These are phyloP conservation scores for Lasioglossum figueresi DNA, from an alignment of 2,888 invertebrate genomes.

Conservation along the genomic window DNA sequence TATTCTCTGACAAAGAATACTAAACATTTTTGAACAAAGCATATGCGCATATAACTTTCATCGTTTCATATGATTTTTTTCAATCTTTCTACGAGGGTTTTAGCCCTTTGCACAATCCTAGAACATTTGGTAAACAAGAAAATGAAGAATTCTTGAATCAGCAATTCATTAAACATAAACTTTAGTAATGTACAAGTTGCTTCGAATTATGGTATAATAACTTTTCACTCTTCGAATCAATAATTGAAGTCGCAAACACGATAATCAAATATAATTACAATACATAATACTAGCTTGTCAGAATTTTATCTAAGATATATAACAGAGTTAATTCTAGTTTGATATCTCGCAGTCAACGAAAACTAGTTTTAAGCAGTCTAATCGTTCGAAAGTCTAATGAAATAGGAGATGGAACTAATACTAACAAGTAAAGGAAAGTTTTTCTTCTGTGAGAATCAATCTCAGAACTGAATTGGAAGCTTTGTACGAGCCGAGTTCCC, in stretches of 20 bases:
- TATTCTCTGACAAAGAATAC: neutral
- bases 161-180: neutral
- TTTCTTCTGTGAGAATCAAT: neutral
- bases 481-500: neutral
- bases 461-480: neutral
- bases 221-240: neutral
- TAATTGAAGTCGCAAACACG: neutral
- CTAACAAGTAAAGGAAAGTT: neutral
- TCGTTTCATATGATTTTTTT: too few species aligned
- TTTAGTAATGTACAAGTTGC: too few species aligned
- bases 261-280: neutral
- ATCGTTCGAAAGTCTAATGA: neutral
- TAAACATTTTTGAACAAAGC: too few species aligned
- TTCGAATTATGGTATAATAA: neutral
- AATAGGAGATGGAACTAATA: neutral
- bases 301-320: neutral
- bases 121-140: too few species aligned
- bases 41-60: too few species aligned
- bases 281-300: too few species aligned
- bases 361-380: neutral
- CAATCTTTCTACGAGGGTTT: too few species aligned
- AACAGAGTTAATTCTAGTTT: neutral
- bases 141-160: too few species aligned
- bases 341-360: neutral
- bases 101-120: too few species aligned